These are phyloP conservation scores for Pelochelys cantorii DNA, from an alignment of 2,797 vertebrate species.

Conservation along the genomic window DNA sequence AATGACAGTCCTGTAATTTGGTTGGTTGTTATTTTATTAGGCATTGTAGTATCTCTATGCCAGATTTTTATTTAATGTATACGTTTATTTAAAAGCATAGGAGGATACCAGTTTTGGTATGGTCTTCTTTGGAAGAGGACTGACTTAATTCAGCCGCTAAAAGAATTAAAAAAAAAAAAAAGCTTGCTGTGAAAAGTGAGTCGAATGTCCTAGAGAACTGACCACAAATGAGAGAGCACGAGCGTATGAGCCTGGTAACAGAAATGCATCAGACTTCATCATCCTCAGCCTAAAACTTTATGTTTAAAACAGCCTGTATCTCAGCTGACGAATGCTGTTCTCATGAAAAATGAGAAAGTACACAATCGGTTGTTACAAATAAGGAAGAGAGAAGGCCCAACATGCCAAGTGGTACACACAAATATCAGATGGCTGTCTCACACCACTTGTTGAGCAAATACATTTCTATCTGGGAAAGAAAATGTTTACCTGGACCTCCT, in stretches of 20 bases:
- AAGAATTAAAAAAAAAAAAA: constrained; percentile 19
- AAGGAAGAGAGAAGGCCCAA: background rate
- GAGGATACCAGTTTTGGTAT: constrained; percentile 58
- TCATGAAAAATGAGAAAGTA: background rate
- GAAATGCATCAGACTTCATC: background rate
- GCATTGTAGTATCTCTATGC: rapidly evolving
- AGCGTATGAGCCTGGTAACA: background rate
- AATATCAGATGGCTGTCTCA: background rate
- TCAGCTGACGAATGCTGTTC: background rate
- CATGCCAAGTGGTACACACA: background rate
- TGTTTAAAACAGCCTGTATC: rapidly evolving
- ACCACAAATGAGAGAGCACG: rapidly evolving
- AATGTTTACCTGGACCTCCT: constrained; percentile 38
- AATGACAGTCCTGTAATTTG: background rate
- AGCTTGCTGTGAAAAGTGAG: background rate
- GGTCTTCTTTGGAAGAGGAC: constrained; percentile 18
- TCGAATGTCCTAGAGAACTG: background rate
- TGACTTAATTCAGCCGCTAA: constrained; percentile 11
- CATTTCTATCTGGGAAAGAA: constrained; percentile 26
- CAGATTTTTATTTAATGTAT: background rate
- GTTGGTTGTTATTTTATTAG: rapidly evolving
- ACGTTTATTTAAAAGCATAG: background rate
- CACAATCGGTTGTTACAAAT: background rate
- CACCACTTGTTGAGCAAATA: background rate
- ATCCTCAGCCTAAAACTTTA: background rate